A percentile compares a stretch with the other conserved stretches of the same genome.
Evolutionary conservation across 2,797 vertebrate species (phyloP).

Genomic region (Mormyrops boulengeri): DNA sequence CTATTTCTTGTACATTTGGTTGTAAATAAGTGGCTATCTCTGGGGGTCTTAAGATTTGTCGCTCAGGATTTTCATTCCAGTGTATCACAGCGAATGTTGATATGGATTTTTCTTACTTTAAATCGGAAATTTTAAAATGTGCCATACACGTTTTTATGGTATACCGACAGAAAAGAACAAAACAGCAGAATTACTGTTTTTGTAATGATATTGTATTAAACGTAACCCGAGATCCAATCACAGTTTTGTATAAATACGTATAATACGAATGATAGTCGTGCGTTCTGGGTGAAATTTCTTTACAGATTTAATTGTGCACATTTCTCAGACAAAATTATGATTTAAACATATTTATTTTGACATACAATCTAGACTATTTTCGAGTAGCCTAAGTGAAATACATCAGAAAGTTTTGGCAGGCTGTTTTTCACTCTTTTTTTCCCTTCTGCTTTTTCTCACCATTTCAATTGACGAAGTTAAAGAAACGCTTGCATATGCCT

Average conservation of each 20-base stretch:
- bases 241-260: background rate
- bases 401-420: conserved; percentile 15
- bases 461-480: conserved; percentile 34
- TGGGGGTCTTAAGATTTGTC: background rate
- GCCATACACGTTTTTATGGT: background rate
- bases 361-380: background rate
- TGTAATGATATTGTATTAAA: background rate
- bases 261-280: background rate
- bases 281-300: background rate
- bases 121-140: background rate
- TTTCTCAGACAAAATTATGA: background rate
- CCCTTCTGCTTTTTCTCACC: background rate
- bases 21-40: background rate
- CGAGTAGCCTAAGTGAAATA: background rate
- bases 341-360: background rate
- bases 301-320: background rate
- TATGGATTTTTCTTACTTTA: background rate
- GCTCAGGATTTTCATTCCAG: background rate
- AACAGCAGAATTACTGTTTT: background rate
- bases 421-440: background rate
- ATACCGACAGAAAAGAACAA: background rate
- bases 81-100: background rate
- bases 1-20: background rate
- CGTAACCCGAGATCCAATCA: background rate
- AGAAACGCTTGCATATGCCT: conserved; percentile 69